Evolutionary conservation across 1,140 invertebrate genomes (phyloP).

Genomic region (Caenorhabditis latens): DNA sequence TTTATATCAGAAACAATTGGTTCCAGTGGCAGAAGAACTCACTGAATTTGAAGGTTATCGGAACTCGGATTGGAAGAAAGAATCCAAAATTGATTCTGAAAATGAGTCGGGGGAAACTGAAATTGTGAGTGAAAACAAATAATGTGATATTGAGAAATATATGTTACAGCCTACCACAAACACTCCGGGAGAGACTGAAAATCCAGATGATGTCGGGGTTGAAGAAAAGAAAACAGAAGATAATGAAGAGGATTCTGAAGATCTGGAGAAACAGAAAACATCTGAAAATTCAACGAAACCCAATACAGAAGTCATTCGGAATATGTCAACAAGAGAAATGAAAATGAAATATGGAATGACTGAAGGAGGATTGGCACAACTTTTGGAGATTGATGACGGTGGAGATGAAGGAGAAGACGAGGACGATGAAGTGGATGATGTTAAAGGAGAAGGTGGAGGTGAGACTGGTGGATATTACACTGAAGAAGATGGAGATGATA

Average conservation of each 20-base stretch:
- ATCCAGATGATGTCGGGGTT: background rate
- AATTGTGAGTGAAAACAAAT: background rate
- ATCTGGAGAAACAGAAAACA: background rate
- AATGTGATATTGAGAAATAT: background rate
- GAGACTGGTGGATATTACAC: too few relatives aligned
- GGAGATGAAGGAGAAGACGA: background rate
- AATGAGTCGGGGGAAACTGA: background rate
- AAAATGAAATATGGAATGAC: background rate
- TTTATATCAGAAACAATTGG: background rate
- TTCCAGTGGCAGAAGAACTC: background rate
- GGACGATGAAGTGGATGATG: background rate
- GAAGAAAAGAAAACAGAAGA: background rate
- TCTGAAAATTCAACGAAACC: too few relatives aligned
- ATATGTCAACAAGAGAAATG: constrained; percentile 13
- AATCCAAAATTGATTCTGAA: background rate
- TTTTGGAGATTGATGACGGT: background rate
- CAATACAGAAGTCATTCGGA: background rate
- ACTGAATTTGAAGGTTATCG: background rate
- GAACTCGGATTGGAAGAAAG: background rate
- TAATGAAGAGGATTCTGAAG: background rate
- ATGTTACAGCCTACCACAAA: background rate
- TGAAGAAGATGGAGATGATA: background rate
- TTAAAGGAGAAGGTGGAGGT: background rate
- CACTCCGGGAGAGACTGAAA: background rate
- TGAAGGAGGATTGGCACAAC: background rate